These are phyloP conservation scores for Phaedon cochleariae DNA, from an alignment of 2,888 invertebrate species.

Conservation along the genomic window DNA sequence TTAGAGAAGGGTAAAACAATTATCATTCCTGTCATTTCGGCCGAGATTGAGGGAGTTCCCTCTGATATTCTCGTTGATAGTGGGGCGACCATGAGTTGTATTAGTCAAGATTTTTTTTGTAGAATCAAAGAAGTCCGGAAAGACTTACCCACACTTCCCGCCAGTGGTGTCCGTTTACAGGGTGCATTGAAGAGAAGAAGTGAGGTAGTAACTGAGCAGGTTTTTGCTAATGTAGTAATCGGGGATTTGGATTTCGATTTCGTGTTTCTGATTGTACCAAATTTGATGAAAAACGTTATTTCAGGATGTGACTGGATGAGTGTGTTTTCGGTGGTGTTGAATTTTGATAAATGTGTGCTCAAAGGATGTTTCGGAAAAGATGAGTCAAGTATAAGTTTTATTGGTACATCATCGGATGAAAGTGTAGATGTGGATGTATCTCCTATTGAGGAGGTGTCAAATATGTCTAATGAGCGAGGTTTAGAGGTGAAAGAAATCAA, in stretches of 20 bases:
- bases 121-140: slow-evolving; percentile 1
- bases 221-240: slow-evolving; percentile 17
- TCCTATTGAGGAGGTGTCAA: no score
- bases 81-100: slow-evolving; percentile 23
- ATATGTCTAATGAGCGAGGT: no score
- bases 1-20: neutral
- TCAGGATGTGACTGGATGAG: slow-evolving; percentile 13
- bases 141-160: slow-evolving; percentile 17
- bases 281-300: slow-evolving; percentile 15
- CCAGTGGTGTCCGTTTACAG: slow-evolving; percentile 12
- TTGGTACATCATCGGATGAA: no score
- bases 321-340: no score
- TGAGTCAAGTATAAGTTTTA: no score
- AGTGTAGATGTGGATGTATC: no score
- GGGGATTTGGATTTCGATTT: slow-evolving; percentile 14
- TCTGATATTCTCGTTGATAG: slow-evolving; percentile 24
- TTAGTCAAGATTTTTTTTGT: slow-evolving; percentile 24
- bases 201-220: slow-evolving; percentile 11
- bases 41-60: slow-evolving; percentile 2
- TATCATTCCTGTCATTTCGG: slow-evolving; percentile 14
- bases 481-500: no score
- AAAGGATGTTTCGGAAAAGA: no score
- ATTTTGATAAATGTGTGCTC: slow-evolving; percentile 21
- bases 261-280: slow-evolving; percentile 22
- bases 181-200: slow-evolving; percentile 18